phyloP scores from a whole-genome alignment of 1,140 invertebrate species.

The Aphelinus atriplicis region DNA sequence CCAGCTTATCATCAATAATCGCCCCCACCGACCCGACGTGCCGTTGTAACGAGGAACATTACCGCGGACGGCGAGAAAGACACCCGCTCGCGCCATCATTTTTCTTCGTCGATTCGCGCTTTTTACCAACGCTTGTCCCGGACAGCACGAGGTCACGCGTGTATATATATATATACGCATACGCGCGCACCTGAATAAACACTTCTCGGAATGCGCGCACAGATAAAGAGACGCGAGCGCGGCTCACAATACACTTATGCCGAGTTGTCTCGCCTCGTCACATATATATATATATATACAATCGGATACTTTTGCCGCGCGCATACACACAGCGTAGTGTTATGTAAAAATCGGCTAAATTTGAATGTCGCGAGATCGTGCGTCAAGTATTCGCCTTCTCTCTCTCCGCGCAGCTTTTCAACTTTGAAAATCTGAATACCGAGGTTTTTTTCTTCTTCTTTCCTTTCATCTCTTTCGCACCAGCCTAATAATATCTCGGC shows the following conservation, averaged over 20 bases:
- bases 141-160: too few species aligned
- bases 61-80: not conserved
- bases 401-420: too few species aligned
- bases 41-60: not conserved
- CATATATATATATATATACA: not conserved
- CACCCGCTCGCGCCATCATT: slow-evolving; percentile 2
- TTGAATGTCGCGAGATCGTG: not conserved
- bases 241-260: too few species aligned
- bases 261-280: too few species aligned
- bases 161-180: too few species aligned
- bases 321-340: too few species aligned
- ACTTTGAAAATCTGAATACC: too few species aligned
- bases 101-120: slow-evolving; percentile 20
- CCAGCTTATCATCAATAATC: slow-evolving; percentile 27
- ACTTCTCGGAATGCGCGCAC: not conserved
- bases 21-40: not conserved
- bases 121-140: not conserved
- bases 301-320: too few species aligned
- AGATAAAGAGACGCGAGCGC: not conserved
- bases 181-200: slow-evolving; percentile 12
- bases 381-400: too few species aligned
- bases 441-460: too few species aligned
- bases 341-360: slow-evolving; percentile 4
- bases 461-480: too few species aligned
- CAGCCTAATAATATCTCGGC: too few species aligned